These are phyloP conservation scores for Nymphalis polychloros DNA, from an alignment of 2,888 invertebrate genomes.

Conservation along the genomic window DNA sequence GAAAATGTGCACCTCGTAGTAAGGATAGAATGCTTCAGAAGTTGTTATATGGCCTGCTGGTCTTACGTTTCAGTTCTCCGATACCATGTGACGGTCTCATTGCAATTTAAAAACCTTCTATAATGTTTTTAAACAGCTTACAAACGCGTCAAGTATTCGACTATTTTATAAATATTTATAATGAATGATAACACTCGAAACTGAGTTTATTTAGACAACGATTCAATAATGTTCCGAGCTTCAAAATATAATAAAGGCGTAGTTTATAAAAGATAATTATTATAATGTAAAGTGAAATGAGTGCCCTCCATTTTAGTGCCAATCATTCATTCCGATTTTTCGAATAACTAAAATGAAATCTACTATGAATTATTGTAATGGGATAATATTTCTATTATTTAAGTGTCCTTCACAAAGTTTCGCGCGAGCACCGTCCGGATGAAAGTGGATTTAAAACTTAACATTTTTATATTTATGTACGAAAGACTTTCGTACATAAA, in stretches of 20 bases:
- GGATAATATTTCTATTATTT: constrained; percentile 40
- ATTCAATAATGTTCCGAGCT: constrained; percentile 48
- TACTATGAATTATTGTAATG: constrained; percentile 41
- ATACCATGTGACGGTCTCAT: background rate
- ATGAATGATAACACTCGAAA: background rate
- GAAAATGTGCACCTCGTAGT: background rate
- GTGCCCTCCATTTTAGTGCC: constrained; percentile 77
- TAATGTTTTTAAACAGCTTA: background rate
- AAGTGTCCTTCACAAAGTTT: constrained; percentile 44
- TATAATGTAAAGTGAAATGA: constrained; percentile 51
- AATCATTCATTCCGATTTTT: constrained; percentile 63
- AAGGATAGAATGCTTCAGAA: constrained; percentile 15
- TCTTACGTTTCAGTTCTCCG: background rate
- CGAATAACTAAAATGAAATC: constrained; percentile 42
- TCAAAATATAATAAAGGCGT: constrained; percentile 40
- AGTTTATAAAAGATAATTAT: constrained; percentile 41
- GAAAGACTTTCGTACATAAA: background rate
- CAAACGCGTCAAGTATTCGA: background rate
- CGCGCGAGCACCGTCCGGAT: constrained; percentile 13
- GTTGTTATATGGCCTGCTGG: background rate
- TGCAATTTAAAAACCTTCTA: background rate
- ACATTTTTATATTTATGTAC: too few species aligned
- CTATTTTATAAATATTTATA: background rate
- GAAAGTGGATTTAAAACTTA: too few species aligned
- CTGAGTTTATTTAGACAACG: constrained; percentile 36